Evolutionary conservation across 2,888 invertebrate species (phyloP), one percentile per base, ranked within the genome.

Genomic region (Furcula furcula): DNA sequence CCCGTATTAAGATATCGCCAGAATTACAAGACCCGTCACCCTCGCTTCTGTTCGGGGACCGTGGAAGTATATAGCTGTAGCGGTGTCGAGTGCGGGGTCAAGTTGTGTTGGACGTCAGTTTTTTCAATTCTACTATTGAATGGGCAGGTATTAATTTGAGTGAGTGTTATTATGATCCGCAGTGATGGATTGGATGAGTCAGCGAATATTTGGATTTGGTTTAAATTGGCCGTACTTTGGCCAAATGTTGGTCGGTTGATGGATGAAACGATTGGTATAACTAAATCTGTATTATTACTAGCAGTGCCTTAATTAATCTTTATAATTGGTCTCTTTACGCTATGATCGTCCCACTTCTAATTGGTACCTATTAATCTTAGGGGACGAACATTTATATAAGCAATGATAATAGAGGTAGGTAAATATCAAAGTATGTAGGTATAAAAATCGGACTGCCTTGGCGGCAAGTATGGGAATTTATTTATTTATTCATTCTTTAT

Each of bases 91-190:
- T 22, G 14, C 38, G 34, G 37, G 71, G 21, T 67, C 76, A 38
- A 12, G 10, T 22, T 34, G 47, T 7, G 32, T 2, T 72, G 74
- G 81, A 23, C 46, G 13, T 33, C 26, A 51, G 65, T 75, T 69
- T n/a, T 71, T 71, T 71, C 69, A 68, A 74, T 70, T 72, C 72
- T 73, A 72, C 70, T 80, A 71, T 65, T 64, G 63, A 65, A 65
- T 61, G 51, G 82, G 78, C 85, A 85, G 86, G 86, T 86, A 84
- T 79, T 83, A 84, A 86, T 87, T 87, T 84, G 76, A 66, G 65
- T 51, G 68, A 62, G 75, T 73, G 73, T 81, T 84, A 84, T 84
- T 76, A 83, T 79, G 77, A 83, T 79, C 77, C 69, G 46, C 22
- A 6, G 68, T 86, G 86, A 87, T 87, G 86, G 85, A 87, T 86